Conservation (phyloP, 2,113 vertebrate species). For the Antechinus flavipes region DNA sequence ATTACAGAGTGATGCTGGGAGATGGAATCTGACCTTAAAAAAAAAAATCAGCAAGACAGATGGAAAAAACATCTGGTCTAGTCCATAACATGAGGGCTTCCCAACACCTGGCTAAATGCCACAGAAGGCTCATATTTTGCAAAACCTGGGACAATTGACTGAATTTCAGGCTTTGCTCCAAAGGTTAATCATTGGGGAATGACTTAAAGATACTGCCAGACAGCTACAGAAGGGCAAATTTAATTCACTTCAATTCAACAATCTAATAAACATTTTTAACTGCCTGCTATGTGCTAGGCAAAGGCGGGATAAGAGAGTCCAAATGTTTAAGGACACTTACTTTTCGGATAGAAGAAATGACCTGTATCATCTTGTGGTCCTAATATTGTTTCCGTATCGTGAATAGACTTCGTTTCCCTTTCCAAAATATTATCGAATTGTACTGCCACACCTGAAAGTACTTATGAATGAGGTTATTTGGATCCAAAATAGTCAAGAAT, state of each 20-base stretch:
- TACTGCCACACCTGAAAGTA: slow-evolving; percentile 42
- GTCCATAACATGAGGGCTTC: slow-evolving; percentile 37
- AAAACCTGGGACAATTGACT: slow-evolving; percentile 30
- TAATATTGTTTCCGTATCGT: neutral
- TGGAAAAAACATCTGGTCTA: slow-evolving; percentile 60
- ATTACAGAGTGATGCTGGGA: slow-evolving; percentile 53
- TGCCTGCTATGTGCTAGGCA: neutral
- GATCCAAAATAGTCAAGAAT: slow-evolving; percentile 58
- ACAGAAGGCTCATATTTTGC: slow-evolving; percentile 54
- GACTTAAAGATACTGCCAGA: neutral
- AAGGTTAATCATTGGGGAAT: slow-evolving; percentile 27
- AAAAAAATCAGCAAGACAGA: slow-evolving; percentile 62
- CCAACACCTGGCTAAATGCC: slow-evolving; percentile 50
- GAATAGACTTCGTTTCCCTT: neutral
- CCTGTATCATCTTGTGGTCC: neutral
- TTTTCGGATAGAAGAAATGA: slow-evolving; percentile 80
- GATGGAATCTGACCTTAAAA: slow-evolving; percentile 55
- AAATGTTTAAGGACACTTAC: slow-evolving; percentile 78
- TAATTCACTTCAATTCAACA: neutral
- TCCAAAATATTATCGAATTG: too few relatives aligned
- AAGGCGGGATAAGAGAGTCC: neutral
- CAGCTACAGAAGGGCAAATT: neutral
- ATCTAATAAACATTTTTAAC: neutral
- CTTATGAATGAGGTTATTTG: slow-evolving; percentile 75
- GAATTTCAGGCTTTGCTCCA: slow-evolving; percentile 43